Evolutionary conservation across 92 coral and sea anemone species (phyloP).

Genomic region (Siderastrea radians): DNA sequence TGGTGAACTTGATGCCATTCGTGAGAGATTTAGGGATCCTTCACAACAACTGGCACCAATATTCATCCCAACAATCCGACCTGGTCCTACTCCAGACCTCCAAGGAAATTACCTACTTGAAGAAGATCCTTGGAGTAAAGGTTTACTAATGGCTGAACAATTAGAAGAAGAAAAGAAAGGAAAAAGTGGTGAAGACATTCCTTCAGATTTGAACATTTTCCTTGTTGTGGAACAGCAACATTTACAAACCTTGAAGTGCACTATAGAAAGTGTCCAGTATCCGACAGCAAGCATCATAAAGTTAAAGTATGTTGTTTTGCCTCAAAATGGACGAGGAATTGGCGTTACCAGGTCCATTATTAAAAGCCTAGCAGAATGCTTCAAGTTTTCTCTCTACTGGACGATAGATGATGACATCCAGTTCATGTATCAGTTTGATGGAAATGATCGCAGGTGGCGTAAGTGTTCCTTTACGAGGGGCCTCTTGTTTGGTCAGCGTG

Average conservation of each 20-base stretch:
- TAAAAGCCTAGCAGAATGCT: conserved; percentile 50
- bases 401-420: conserved; percentile 69
- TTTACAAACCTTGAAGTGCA: conserved; percentile 11
- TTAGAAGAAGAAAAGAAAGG: neutral
- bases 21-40: conserved; percentile 31
- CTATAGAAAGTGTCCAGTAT: conserved; percentile 4
- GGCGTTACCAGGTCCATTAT: conserved; percentile 65
- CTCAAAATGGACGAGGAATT: conserved; percentile 66
- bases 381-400: conserved; percentile 56
- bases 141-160: neutral
- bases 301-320: conserved; percentile 52
- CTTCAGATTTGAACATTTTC: conserved; percentile 33
- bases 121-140: conserved; percentile 64
- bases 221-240: conserved; percentile 56
- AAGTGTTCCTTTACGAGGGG: conserved; percentile 55
- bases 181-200: neutral
- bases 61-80: conserved; percentile 65
- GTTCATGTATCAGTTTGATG: conserved; percentile 37
- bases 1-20: conserved; percentile 1
- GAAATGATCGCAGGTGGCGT: conserved; percentile 48
- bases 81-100: conserved; percentile 39
- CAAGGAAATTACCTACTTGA: conserved; percentile 63
- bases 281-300: conserved; percentile 37
- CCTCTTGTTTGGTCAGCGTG: conserved; percentile 61
- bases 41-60: conserved; percentile 49